Conservation (phyloP, 1,140 invertebrate genomes). For the Pseudomyrmex gracilis region DNA sequence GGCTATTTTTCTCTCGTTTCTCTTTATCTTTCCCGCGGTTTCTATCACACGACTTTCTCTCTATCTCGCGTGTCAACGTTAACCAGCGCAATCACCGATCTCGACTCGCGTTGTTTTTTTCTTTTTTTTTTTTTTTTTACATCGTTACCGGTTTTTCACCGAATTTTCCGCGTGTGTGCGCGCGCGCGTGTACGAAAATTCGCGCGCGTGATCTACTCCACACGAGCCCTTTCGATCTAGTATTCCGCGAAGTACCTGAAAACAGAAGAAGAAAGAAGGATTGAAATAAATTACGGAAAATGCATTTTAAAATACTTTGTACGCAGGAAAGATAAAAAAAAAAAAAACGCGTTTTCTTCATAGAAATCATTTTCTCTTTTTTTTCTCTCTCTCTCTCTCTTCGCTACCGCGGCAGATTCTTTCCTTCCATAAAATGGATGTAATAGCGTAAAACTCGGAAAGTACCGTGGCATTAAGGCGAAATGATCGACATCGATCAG, state of each 20-base stretch:
- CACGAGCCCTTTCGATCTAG: slow-evolving; percentile 2
- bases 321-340: neutral
- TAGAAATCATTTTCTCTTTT: slow-evolving; percentile 38
- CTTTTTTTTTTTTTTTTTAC: slow-evolving; percentile 57
- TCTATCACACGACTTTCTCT: slow-evolving; percentile 9
- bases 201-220: neutral
- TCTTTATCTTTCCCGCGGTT: neutral
- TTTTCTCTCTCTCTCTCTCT: too few relatives aligned
- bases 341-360: neutral
- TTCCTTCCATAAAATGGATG: neutral
- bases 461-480: slow-evolving; percentile 31
- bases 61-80: slow-evolving; percentile 29
- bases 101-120: slow-evolving; percentile 23
- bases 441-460: slow-evolving; percentile 23
- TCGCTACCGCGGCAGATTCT: neutral
- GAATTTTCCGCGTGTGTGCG: neutral
- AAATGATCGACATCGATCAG: slow-evolving; percentile 56
- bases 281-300: neutral
- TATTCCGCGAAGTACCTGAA: slow-evolving; percentile 56
- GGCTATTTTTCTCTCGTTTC: neutral
- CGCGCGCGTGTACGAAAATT: neutral
- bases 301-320: neutral
- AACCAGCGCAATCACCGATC: slow-evolving; percentile 26
- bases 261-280: neutral
- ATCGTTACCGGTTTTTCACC: slow-evolving; percentile 50